Base-by-base conservation (phyloP, 2,888 invertebrate species). In the Tetramorium bicarinatum region DNA sequence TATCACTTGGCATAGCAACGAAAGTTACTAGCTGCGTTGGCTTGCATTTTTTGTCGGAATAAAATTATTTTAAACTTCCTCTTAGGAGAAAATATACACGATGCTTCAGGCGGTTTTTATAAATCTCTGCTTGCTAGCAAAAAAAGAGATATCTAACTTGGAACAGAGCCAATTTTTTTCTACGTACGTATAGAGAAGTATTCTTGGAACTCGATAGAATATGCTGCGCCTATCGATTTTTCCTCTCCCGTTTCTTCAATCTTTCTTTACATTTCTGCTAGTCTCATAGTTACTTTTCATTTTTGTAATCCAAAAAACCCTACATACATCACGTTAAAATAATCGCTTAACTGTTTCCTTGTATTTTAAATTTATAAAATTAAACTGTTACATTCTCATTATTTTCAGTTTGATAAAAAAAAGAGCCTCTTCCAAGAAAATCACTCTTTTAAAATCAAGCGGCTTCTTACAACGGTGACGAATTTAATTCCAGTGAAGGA, bases 101-200 rank as follows among this genome's bases (percentile, higher is more conserved):
- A 77, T 66, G 54, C 54, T 62, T 25, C 52, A 11, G 25, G 67
- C 44, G 29, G 15, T 79, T 79, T 71, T 79, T 79, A 69, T n/a
- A 34, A 77, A 71, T 71, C 69, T 79, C 56, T 47, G 41, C 38
- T 8, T 71, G 47, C 56, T 8, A 21, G 21, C 25, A 67, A 76
- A 74, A 76, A 72, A 34, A 74, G 47, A n/a, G 38, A n/a, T 49
- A 54, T 54, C 56, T 64, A 61, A 75, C 56, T 67, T 66, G 82
- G 82, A 64, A 75, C 49, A 76, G 76, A 67, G 84, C 83, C 89
- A 84, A 88, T 85, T 89, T 88, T 87, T 80, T 84, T 76, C 83
- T 83, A 72, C 82, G 77, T 87, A 47, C 47, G 77, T 87, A 85
- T 77, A 88, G 80, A 85, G 81, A 84, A 81, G 82, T 81, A 88